Evolutionary conservation across 1,140 invertebrate genomes (phyloP).

Genomic region (Drosophila paulistorum): DNA sequence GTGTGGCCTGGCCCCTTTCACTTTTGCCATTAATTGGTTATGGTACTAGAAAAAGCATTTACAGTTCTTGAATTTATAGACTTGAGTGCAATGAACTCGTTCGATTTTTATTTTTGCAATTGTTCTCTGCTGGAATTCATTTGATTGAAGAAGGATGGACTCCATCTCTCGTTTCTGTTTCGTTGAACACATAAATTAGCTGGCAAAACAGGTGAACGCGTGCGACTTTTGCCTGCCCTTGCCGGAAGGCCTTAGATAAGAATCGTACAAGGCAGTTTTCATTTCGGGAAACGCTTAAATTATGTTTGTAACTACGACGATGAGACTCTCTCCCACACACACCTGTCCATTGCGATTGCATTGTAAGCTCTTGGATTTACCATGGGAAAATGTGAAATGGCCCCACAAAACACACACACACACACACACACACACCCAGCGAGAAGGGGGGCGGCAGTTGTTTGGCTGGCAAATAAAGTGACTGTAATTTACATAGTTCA

Average conservation of each 20-base stretch:
- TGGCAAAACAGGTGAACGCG: slow-evolving; percentile 23
- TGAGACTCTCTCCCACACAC: slow-evolving; percentile 9
- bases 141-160: no score
- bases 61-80: neutral
- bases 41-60: slow-evolving; percentile 46
- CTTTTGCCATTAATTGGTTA: slow-evolving; percentile 63
- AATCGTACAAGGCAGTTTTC: slow-evolving; percentile 49
- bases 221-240: slow-evolving; percentile 51
- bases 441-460: neutral
- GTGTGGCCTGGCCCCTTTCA: slow-evolving; percentile 40
- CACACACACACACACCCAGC: no score
- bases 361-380: slow-evolving; percentile 20
- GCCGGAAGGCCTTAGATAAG: slow-evolving; percentile 55
- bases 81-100: slow-evolving; percentile 3
- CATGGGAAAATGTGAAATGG: slow-evolving; percentile 33
- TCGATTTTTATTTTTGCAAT: slow-evolving; percentile 1
- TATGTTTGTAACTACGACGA: slow-evolving; percentile 33
- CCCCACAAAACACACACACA: neutral
- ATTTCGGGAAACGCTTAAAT: slow-evolving; percentile 58
- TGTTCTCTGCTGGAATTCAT: no score
- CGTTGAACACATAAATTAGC: slow-evolving; percentile 57
- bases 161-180: slow-evolving; percentile 32
- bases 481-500: slow-evolving; percentile 51
- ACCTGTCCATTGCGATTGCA: neutral
- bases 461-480: slow-evolving; percentile 34